These are phyloP conservation scores for Alca torda DNA, from an alignment of 2,797 vertebrate species.

Conservation along the genomic window DNA sequence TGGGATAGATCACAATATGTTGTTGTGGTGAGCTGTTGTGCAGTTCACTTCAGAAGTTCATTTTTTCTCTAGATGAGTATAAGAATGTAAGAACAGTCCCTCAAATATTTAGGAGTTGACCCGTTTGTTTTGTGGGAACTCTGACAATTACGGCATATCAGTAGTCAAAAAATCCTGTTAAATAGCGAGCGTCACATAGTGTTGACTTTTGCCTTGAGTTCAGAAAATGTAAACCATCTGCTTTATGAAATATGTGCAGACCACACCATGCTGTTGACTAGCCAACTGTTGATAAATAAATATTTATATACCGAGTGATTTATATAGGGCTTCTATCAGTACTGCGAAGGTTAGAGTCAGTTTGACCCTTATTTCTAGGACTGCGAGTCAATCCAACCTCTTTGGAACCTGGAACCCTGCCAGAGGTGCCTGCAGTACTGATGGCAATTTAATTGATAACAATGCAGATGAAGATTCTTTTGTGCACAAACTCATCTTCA, in stretches of 20 bases:
- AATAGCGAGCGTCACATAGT: background rate
- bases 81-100: background rate
- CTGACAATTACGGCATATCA: background rate
- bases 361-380: conserved; percentile 50
- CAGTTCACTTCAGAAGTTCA: conserved; percentile 6
- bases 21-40: background rate
- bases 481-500: background rate
- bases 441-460: conserved; percentile 29
- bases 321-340: conserved; percentile 51
- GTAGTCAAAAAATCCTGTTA: background rate
- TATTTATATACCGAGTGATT: conserved; percentile 56
- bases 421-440: background rate
- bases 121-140: background rate
- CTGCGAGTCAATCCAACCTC: conserved; percentile 6
- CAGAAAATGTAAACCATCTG: conserved; percentile 54
- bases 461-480: conserved; percentile 28
- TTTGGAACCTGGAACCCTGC: conserved; percentile 13
- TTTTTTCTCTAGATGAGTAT: background rate
- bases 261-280: conserved; percentile 33
- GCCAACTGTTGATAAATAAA: conserved; percentile 59
- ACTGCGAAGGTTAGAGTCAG: conserved; percentile 15
- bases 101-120: background rate
- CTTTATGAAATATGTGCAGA: conserved; percentile 45
- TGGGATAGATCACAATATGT: conserved; percentile 2
- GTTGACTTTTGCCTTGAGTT: conserved; percentile 48